A percentile compares a stretch with the other conserved stretches of the same genome.
These are phyloP conservation scores for Napeogenes inachia DNA, from an alignment of 2,888 invertebrate genomes.

Conservation along the genomic window DNA sequence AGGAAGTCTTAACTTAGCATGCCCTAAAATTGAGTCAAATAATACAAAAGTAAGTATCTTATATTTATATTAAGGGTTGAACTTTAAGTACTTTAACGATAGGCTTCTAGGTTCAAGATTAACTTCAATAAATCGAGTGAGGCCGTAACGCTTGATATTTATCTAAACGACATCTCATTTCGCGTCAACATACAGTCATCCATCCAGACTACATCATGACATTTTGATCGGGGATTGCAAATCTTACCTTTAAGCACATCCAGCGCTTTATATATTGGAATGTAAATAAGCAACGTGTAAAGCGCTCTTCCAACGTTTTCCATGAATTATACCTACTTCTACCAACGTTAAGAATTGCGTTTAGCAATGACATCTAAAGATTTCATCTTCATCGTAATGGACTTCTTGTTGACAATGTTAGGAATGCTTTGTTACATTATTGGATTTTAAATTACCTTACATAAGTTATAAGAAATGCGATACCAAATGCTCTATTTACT, in stretches of 20 bases:
- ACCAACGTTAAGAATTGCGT: constrained; percentile 1
- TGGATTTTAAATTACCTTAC: background rate
- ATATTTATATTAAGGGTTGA: background rate
- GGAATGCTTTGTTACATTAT: constrained; percentile 5
- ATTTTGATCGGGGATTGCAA: constrained; percentile 19
- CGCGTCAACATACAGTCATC: constrained; percentile 27
- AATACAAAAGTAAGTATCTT: background rate
- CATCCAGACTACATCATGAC: constrained; percentile 28
- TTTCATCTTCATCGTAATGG: constrained; percentile 6
- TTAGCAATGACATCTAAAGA: constrained; percentile 1
- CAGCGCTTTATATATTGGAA: background rate
- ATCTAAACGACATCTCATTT: constrained; percentile 29
- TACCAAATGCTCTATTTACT: background rate
- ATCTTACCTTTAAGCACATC: constrained; percentile 12
- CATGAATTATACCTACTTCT: background rate
- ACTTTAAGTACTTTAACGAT: background rate
- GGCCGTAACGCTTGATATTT: constrained; percentile 22
- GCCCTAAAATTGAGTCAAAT: background rate
- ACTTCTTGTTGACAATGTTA: constrained; percentile 9
- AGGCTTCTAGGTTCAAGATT: constrained; percentile 17
- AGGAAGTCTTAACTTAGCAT: no score
- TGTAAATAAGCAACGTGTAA: background rate
- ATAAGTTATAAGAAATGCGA: background rate
- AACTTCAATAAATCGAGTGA: constrained; percentile 20
- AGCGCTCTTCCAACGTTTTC: background rate